Conservation (phyloP, 2,888 invertebrate genomes). For the Torymus texanus region DNA sequence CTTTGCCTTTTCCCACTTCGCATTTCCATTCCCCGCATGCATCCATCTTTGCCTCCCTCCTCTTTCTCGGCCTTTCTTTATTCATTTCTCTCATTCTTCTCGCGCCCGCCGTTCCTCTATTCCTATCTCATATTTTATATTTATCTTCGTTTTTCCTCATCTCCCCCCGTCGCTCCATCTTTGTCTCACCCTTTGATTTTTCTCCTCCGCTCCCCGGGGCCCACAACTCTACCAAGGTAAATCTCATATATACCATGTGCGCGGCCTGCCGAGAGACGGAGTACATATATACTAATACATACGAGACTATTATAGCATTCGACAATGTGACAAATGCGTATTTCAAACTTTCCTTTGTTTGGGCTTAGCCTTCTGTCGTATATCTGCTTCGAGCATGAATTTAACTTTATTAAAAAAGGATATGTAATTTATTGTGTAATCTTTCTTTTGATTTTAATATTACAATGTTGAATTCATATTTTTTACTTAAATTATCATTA, state of each 20-base stretch:
- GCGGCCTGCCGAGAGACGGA: constrained; percentile 6
- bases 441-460: no score
- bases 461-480: no score
- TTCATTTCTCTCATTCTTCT: constrained; percentile 33
- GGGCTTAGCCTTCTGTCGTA: background rate
- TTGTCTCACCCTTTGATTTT: constrained; percentile 47
- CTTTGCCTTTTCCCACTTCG: background rate
- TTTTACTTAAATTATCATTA: no score
- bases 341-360: constrained; percentile 39
- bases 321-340: constrained; percentile 49
- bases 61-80: background rate
- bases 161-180: constrained; percentile 36
- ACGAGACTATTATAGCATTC: constrained; percentile 38
- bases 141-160: constrained; percentile 48
- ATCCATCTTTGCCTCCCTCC: constrained; percentile 5
- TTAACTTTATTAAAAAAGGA: no score
- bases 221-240: constrained; percentile 49
- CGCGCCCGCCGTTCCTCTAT: constrained; percentile 33
- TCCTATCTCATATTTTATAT: constrained; percentile 47
- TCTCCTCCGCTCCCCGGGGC: constrained; percentile 38
- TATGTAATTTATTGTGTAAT: no score
- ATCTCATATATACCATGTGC: constrained; percentile 11
- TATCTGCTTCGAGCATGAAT: no score
- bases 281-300: constrained; percentile 31
- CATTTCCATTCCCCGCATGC: background rate